These are phyloP conservation scores for Hystrix brachyura DNA, from an alignment of 2,113 vertebrate species.

Conservation along the genomic window DNA sequence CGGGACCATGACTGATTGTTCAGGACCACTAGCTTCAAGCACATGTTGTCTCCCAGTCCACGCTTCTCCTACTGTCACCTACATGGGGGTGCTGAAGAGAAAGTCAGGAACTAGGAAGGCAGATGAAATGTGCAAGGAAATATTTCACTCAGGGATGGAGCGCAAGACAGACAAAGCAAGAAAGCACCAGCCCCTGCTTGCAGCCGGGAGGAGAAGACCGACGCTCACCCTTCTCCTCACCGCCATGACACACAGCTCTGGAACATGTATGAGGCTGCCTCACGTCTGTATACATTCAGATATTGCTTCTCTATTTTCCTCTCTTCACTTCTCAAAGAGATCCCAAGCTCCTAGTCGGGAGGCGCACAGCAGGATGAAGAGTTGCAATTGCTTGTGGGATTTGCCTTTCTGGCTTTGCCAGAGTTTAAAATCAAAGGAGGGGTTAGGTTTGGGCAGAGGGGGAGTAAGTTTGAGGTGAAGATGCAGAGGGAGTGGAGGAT, in stretches of 20 bases:
- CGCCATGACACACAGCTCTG: rapidly evolving
- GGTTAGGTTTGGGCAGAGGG: neutral
- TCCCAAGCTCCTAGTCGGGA: neutral
- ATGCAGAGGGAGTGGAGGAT: too few species aligned
- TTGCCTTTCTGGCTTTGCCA: neutral
- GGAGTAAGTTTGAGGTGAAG: neutral
- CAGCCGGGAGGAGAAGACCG: rapidly evolving
- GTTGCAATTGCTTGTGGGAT: neutral
- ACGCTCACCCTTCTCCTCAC: rapidly evolving
- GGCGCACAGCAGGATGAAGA: neutral
- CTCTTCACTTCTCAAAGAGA: neutral
- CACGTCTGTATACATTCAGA: neutral
- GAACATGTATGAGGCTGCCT: neutral
- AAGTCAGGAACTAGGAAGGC: neutral
- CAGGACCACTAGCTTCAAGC: neutral
- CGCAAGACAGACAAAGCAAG: neutral
- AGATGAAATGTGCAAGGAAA: neutral
- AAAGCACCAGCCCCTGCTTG: neutral
- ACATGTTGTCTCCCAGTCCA: neutral
- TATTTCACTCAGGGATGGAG: neutral
- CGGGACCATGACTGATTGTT: rapidly evolving
- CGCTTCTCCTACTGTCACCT: neutral
- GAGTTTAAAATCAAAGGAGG: neutral
- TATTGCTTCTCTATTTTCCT: neutral
- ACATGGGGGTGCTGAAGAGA: neutral